A percentile compares a stretch with the other conserved stretches of the same genome.
phyloP scores from a whole-genome alignment of 2,113 vertebrate genomes.

The Triplophysa tibetana region DNA sequence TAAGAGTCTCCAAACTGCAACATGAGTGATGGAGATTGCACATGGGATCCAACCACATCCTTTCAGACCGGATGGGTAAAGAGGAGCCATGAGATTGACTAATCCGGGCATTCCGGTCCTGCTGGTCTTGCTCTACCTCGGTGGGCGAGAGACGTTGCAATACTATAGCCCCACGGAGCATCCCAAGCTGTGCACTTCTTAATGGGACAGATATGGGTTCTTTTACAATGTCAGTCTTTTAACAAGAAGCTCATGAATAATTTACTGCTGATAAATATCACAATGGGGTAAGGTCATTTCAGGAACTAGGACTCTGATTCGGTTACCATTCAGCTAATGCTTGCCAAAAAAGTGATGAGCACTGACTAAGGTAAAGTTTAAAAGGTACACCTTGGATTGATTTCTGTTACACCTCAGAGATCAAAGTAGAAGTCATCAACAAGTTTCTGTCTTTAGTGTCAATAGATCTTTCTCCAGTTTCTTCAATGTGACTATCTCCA shows the following conservation, averaged over 20 bases:
- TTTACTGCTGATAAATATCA: slow-evolving; percentile 53
- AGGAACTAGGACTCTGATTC: slow-evolving; percentile 44
- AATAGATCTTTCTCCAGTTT: background rate
- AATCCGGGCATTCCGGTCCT: slow-evolving; percentile 36
- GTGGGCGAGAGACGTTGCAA: slow-evolving; percentile 43
- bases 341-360: slow-evolving; percentile 17
- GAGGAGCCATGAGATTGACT: slow-evolving; percentile 19
- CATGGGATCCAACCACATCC: slow-evolving; percentile 34
- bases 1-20: slow-evolving; percentile 11
- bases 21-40: slow-evolving; percentile 4
- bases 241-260: slow-evolving; percentile 52
- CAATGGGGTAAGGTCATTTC: slow-evolving; percentile 38
- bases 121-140: slow-evolving; percentile 38
- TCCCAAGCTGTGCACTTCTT: slow-evolving; percentile 38
- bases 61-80: slow-evolving; percentile 10
- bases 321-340: slow-evolving; percentile 23
- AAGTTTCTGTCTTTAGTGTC: background rate
- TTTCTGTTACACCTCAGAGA: background rate
- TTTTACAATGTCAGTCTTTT: slow-evolving; percentile 47
- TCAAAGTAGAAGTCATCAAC: background rate
- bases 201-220: slow-evolving; percentile 49
- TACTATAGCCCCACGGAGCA: slow-evolving; percentile 49
- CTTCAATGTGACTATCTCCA: background rate
- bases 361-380: background rate
- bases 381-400: background rate